Evolutionary conservation across 2,888 invertebrate genomes (phyloP).

Genomic region (Pandemis cinnamomeana): DNA sequence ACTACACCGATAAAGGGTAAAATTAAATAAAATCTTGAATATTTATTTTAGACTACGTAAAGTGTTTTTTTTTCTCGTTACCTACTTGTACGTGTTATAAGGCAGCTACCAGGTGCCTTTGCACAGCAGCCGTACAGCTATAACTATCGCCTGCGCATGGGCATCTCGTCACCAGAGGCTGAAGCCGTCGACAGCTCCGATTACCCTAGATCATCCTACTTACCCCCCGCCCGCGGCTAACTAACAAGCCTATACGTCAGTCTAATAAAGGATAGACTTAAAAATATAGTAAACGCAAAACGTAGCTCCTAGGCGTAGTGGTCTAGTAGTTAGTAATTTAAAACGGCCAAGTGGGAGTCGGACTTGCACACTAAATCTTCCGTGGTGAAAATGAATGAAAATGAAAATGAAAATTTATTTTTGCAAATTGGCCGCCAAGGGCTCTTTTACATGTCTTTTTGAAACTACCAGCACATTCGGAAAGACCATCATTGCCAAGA

Average conservation of each 20-base stretch:
- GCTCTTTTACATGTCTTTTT: no score
- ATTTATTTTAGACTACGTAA: no score
- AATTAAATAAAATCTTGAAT: no score
- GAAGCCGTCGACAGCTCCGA: conserved; percentile 77
- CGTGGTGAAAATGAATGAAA: no score
- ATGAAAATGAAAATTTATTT: no score
- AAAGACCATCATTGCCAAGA: no score
- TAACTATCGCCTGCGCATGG: conserved; percentile 48
- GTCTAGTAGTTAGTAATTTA: not conserved
- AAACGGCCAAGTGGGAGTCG: not conserved
- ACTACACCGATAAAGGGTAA: no score
- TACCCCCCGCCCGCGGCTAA: conserved; percentile 59
- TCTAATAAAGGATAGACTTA: conserved; percentile 65
- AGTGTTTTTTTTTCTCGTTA: no score
- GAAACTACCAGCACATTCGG: no score
- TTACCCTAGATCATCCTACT: conserved; percentile 78
- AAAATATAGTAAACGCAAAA: conserved; percentile 44
- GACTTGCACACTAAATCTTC: no score
- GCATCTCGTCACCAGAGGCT: conserved; percentile 72
- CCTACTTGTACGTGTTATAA: no score
- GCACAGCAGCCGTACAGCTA: not conserved
- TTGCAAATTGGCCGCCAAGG: no score
- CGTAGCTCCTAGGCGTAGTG: conserved; percentile 29
- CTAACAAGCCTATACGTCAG: conserved; percentile 74
- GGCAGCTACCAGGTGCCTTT: conserved; percentile 1